Percentiles rank a stretch among this genome's conserved stretches.
These are phyloP conservation scores for Staurois parvus DNA, from an alignment of 2,797 vertebrate species.

Conservation along the genomic window DNA sequence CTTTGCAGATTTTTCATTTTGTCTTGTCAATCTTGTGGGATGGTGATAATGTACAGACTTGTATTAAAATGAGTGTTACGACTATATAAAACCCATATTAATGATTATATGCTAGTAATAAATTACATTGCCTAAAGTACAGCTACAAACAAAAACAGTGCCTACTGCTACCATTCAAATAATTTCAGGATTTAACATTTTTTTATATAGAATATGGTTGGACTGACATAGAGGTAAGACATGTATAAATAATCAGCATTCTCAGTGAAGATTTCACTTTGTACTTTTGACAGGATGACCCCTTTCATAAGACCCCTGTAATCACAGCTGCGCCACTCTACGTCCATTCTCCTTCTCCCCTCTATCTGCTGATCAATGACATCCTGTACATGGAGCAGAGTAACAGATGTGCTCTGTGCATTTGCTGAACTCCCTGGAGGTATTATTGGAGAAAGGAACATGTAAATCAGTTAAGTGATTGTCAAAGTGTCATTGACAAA, in stretches of 20 bases:
- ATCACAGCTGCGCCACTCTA: slow-evolving; percentile 37
- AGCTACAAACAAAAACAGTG: background rate
- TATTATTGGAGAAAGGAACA: background rate
- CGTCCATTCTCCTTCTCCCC: background rate
- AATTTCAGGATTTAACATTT: background rate
- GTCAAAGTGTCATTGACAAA: slow-evolving; percentile 21
- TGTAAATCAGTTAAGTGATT: slow-evolving; percentile 1
- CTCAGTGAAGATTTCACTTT: background rate
- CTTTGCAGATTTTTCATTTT: too few relatives aligned
- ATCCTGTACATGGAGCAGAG: slow-evolving; percentile 15
- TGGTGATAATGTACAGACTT: too few relatives aligned
- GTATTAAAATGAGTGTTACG: too few relatives aligned
- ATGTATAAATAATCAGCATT: background rate
- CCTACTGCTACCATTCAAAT: too few relatives aligned
- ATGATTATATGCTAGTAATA: too few relatives aligned
- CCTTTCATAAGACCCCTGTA: slow-evolving; percentile 7
- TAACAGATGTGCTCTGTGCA: slow-evolving; percentile 47
- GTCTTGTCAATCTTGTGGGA: too few relatives aligned
- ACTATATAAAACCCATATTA: too few relatives aligned
- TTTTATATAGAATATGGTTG: too few relatives aligned
- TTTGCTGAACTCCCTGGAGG: slow-evolving; percentile 36
- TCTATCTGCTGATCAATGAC: slow-evolving; percentile 38
- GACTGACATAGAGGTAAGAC: background rate
- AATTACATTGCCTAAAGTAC: too few relatives aligned
- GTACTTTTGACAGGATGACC: slow-evolving; percentile 11